Percentiles rank a stretch among this genome's conserved stretches.
These are phyloP conservation scores for Capitulum mitella DNA, from an alignment of 2,888 invertebrate species.

Conservation along the genomic window DNA sequence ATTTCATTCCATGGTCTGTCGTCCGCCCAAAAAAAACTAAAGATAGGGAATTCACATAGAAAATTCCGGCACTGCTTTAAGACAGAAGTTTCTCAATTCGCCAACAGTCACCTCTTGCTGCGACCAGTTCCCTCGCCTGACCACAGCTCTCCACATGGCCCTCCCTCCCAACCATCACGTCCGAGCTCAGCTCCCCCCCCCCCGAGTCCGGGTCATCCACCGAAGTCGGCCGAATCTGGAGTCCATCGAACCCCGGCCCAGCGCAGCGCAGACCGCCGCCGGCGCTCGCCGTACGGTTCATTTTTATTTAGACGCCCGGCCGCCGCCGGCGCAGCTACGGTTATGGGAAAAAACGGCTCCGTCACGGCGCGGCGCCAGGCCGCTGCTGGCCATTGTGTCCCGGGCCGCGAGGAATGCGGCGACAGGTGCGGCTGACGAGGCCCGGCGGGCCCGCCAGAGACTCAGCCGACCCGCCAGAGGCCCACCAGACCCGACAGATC, in stretches of 20 bases:
- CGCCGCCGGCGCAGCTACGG: neutral
- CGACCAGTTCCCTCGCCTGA: neutral
- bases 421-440: neutral
- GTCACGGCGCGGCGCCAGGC: neutral
- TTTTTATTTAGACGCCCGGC: neutral
- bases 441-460: no score
- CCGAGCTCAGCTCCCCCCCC: neutral
- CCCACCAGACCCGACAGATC: no score
- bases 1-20: no score
- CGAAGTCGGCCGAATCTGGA: neutral
- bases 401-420: neutral
- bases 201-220: neutral
- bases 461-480: neutral
- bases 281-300: neutral
- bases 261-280: no score
- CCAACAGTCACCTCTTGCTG: neutral
- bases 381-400: neutral
- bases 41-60: no score
- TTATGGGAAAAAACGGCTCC: neutral
- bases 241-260: neutral
- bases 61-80: no score
- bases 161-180: neutral
- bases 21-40: no score
- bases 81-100: no score
- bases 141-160: neutral